Evolutionary conservation across 35 echinoderm and acorn worm genomes (phyloP).

Genomic region (Ophioderma brevispina): DNA sequence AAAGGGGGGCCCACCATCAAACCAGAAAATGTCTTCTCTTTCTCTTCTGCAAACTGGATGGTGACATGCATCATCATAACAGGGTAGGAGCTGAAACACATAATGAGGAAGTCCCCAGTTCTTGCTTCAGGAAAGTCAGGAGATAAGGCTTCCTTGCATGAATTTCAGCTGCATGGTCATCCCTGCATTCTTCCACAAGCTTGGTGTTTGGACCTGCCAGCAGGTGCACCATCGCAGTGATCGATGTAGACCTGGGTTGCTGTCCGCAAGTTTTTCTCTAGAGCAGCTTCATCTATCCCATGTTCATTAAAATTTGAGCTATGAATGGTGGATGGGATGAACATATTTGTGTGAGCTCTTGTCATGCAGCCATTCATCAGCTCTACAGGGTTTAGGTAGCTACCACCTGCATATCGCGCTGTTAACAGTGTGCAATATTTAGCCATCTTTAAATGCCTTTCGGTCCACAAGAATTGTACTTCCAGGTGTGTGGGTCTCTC

Average conservation of each 20-base stretch:
- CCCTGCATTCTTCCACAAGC: no score
- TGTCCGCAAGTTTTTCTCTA: slow-evolving; percentile 32
- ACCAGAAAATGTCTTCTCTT: no score
- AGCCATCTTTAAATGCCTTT: slow-evolving; percentile 46
- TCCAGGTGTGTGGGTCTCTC: slow-evolving; percentile 46
- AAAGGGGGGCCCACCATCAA: no score
- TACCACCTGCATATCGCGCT: slow-evolving; percentile 43
- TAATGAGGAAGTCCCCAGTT: no score
- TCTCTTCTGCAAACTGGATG: no score
- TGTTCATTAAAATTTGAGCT: slow-evolving; percentile 39
- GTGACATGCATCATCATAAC: no score
- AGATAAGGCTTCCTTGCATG: no score
- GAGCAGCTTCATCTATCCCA: slow-evolving; percentile 48
- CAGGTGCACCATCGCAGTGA: no score
- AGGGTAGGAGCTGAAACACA: no score
- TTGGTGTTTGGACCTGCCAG: no score
- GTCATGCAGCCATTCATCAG: slow-evolving; percentile 49
- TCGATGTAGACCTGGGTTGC: slow-evolving; percentile 53
- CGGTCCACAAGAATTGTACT: slow-evolving; percentile 56
- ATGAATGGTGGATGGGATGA: slow-evolving; percentile 60
- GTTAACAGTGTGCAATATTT: slow-evolving; percentile 49
- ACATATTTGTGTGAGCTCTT: slow-evolving; percentile 38
- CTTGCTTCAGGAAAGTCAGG: no score
- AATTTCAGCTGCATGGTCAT: no score
- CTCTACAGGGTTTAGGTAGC: slow-evolving; percentile 51